Base-by-base conservation (phyloP, 2,888 invertebrate genomes). In the Lasioglossum villosulum region DNA sequence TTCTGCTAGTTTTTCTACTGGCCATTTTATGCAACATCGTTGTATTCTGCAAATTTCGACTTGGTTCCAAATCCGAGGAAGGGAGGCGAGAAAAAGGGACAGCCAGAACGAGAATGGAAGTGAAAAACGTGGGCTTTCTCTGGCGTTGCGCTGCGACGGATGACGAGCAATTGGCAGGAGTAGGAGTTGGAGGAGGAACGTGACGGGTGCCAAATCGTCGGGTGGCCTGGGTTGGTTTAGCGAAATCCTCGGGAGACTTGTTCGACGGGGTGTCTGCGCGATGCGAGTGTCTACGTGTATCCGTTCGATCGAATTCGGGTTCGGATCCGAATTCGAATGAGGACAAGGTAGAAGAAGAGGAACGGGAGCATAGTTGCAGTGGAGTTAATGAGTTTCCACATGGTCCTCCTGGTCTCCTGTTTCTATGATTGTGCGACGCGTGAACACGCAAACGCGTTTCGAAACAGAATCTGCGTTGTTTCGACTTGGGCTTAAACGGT, bases 171-270 rank as follows among this genome's bases (percentile, higher is more conserved):
- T 83, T 77, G 71, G 85, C 66, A 71, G 79, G 27, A 52, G 71
- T 39, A 30, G 71, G 14, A 14, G 52, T 0, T 8, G 23, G 52
- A 23, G 52, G 52, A 70, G 71, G 71, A 75, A 75, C 80, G 86
- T 75, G 83, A 83, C 79, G 71, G 78, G 23, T 83, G 83, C 75
- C 80, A 83, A 86, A 80, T 83, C 45, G 66, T 68, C 68, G 82
- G 19, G 30, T 39, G 16, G 75, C 72, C 66, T 34, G 74, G 72
- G 72, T 78, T 78, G 74, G 72, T 72, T 80, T 75, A 34, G 75
- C 78, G 80, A 42, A 59, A 83, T 83, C 63, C 78, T 81, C 80
- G 16, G 52, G 75, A 59, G 80, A 34, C 34, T n/a, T 72, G 78
- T 68, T 74, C 59, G 68, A 68, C 56, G 74, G 30, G 71, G n/a